These are phyloP conservation scores for Adineta ricciae DNA, from an alignment of 2,888 invertebrate species.

Conservation along the genomic window DNA sequence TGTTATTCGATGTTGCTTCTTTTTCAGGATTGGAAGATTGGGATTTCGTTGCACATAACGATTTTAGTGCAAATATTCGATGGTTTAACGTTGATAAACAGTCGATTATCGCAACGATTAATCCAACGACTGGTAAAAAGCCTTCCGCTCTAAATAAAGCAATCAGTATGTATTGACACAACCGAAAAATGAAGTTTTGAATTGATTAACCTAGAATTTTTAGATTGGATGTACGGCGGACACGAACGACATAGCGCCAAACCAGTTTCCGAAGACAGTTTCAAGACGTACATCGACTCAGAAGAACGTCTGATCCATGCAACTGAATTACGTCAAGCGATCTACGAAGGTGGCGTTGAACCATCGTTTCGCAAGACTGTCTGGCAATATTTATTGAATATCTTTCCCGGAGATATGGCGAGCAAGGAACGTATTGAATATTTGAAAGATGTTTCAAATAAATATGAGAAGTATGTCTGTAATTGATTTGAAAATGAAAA, in stretches of 20 bases:
- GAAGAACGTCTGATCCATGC: conserved; percentile 23
- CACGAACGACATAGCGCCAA: background rate
- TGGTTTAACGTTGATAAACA: conserved; percentile 7
- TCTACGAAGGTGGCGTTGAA: conserved; percentile 62
- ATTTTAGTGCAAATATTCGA: conserved; percentile 16
- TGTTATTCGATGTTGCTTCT: background rate
- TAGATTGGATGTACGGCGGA: conserved; percentile 15
- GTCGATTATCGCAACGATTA: background rate
- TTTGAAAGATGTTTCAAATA: background rate
- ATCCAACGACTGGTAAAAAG: background rate
- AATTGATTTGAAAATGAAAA: background rate
- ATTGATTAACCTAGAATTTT: background rate
- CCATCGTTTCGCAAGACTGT: conserved; percentile 73
- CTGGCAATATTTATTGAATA: conserved; percentile 89
- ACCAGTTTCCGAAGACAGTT: background rate
- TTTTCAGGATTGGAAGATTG: background rate
- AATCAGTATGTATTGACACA: background rate
- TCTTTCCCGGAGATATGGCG: conserved; percentile 72
- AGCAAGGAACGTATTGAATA: conserved; percentile 77
- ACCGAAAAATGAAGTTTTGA: no score
- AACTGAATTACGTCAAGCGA: conserved; percentile 26
- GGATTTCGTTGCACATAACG: background rate
- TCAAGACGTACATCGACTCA: conserved; percentile 25
- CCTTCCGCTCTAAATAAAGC: background rate
- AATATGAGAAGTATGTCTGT: background rate